Evolutionary conservation across 2,113 vertebrate species (phyloP), one percentile per base, ranked within the genome.

Genomic region (Tragulus kanchil): DNA sequence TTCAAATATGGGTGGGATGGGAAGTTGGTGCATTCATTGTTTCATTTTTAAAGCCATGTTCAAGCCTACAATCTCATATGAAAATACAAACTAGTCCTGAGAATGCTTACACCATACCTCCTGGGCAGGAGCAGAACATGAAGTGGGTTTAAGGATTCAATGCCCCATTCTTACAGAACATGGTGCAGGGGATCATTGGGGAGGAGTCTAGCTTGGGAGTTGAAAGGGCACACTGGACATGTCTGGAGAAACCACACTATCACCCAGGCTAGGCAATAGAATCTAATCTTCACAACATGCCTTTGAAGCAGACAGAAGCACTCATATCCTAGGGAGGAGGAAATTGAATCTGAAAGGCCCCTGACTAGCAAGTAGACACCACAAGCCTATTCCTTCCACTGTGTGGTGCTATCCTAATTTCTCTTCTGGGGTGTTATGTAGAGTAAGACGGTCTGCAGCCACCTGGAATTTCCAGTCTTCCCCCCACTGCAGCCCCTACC

Each of bases 1-100:
- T 31, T 11, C 3, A 1, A 8, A 36, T 91, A 67, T 2, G 3
- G 23, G 36, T 71, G 16, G 12, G 13, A 19, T 21, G 36, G 19
- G 3, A 59, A 36, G 42, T 13, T 31, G 45, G 16, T 31, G 25
- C 21, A 85, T 65, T 65, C 25, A n/a, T 75, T 12, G 61, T 84
- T 59, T 36, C 50, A 65, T 25, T 91, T 87, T 65, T 73, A 88
- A 95, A 95, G 67, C 23, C 50, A 58, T 89, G 89, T 85, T 67
- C 6, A n/a, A 75, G 8, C 17, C 45, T 12, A n/a, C 8, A 0
- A 45, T 59, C 19, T 6, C 5, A 45, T 64, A 26, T 79, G 67
- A 94, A 89, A 86, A 71, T 69, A 61, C 13, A 89, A 89, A 36
- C 36, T 52, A 26, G 13, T 45, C 23, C 54, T 78, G 52, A 52